Conservation (phyloP, 2,888 invertebrate genomes). For the Drosophila recens region DNA sequence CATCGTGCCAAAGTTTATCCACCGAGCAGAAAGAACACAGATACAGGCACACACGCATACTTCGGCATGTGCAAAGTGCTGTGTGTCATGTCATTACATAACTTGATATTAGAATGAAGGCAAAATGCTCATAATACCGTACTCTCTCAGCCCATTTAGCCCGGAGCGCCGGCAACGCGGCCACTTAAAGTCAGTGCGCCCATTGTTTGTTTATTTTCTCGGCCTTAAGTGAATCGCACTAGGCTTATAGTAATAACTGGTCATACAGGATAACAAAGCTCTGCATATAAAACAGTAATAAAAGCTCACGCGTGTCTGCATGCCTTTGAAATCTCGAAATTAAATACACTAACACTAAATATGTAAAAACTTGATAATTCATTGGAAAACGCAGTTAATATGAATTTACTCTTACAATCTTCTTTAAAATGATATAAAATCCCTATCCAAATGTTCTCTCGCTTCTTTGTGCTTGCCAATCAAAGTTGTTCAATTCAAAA, state of each 20-base stretch:
- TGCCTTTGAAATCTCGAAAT: too few species aligned
- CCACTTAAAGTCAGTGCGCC: conserved; percentile 60
- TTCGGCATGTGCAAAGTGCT: conserved; percentile 53
- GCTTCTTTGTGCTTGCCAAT: background rate
- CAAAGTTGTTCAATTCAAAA: background rate
- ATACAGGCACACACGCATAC: conserved; percentile 5
- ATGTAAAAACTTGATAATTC: too few species aligned
- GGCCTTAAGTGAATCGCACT: conserved; percentile 35
- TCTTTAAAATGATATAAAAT: background rate
- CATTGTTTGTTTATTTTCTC: conserved; percentile 57
- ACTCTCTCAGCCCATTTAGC: conserved; percentile 38
- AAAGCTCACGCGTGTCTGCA: background rate
- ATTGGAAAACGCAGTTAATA: too few species aligned
- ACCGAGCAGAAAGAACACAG: conserved; percentile 17
- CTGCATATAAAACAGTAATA: background rate
- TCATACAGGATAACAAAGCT: conserved; percentile 4
- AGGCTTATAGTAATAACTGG: conserved; percentile 40
- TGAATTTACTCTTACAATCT: background rate
- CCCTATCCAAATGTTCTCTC: background rate
- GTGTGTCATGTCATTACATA: conserved; percentile 66
- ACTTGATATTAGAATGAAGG: conserved; percentile 52
- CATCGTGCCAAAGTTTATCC: conserved; percentile 59
- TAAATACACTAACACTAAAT: too few species aligned
- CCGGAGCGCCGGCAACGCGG: conserved; percentile 54
- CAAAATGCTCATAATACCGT: conserved; percentile 26